Conservation (phyloP, 1,140 invertebrate species). For the Oedothorax gibbosus region DNA sequence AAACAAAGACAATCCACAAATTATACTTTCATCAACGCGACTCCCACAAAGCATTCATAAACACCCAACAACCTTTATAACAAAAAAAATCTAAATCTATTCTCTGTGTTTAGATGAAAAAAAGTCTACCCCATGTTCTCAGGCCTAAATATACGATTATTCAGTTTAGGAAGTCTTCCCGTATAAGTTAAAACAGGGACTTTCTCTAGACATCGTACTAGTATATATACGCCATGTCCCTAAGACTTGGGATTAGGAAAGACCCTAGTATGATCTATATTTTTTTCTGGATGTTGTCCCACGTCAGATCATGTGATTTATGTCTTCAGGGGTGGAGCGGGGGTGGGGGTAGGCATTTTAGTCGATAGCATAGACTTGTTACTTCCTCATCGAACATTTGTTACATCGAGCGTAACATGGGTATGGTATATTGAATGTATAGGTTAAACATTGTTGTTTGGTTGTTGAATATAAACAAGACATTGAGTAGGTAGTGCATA, state of each 20-base stretch:
- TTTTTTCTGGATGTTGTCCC: conserved; percentile 36
- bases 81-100: conserved; percentile 14
- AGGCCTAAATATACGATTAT: conserved; percentile 8
- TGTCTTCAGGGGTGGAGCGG: conserved; percentile 20
- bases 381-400: conserved; percentile 31
- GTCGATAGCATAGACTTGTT: conserved; percentile 39
- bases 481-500: too few relatives aligned
- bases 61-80: neutral
- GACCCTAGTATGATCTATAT: conserved; percentile 23
- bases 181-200: conserved; percentile 40
- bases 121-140: conserved; percentile 30
- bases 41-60: neutral
- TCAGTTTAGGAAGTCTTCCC: neutral
- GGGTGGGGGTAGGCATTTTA: conserved; percentile 6
- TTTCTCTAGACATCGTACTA: conserved; percentile 10
- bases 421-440: too few relatives aligned
- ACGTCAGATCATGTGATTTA: conserved; percentile 58
- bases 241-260: conserved; percentile 39
- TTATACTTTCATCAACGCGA: neutral
- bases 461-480: too few relatives aligned
- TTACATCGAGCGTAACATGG: conserved; percentile 31
- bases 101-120: neutral
- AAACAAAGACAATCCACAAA: neutral
- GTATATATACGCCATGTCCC: neutral
- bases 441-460: too few relatives aligned